A percentile compares a stretch with the other conserved stretches of the same genome.
Conservation (phyloP, 2,888 invertebrate species). For the Cybosia mesomella region DNA sequence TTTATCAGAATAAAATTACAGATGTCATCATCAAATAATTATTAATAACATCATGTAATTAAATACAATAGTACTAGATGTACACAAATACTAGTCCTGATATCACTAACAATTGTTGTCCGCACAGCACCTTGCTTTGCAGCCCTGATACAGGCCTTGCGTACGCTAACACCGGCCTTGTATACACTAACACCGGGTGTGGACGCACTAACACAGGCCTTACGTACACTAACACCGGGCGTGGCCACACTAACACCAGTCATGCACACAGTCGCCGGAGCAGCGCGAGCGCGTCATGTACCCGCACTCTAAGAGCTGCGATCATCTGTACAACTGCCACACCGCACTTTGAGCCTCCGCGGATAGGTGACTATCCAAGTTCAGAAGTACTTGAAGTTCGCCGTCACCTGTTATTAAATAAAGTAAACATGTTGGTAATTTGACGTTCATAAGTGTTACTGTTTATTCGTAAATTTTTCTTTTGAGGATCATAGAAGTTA, state of each 20-base stretch:
- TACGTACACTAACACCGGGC: not conserved
- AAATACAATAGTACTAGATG: not conserved
- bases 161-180: not conserved
- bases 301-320: constrained; percentile 53
- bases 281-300: constrained; percentile 64
- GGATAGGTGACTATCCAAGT: constrained; percentile 40
- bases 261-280: constrained; percentile 62
- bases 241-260: constrained; percentile 40
- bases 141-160: not conserved
- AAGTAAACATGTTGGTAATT: not conserved
- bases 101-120: not conserved
- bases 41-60: no score
- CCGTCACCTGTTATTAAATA: constrained; percentile 45
- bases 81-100: not conserved
- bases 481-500: no score
- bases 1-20: not conserved
- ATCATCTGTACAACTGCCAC: constrained; percentile 66
- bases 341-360: constrained; percentile 62
- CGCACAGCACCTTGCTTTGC: not conserved
- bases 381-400: constrained; percentile 62
- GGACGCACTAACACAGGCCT: not conserved
- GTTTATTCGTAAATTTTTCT: no score
- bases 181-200: not conserved
- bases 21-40: no score
- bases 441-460: no score